These are phyloP conservation scores for Venusia cambrica DNA, from an alignment of 2,888 invertebrate species.

Conservation along the genomic window DNA sequence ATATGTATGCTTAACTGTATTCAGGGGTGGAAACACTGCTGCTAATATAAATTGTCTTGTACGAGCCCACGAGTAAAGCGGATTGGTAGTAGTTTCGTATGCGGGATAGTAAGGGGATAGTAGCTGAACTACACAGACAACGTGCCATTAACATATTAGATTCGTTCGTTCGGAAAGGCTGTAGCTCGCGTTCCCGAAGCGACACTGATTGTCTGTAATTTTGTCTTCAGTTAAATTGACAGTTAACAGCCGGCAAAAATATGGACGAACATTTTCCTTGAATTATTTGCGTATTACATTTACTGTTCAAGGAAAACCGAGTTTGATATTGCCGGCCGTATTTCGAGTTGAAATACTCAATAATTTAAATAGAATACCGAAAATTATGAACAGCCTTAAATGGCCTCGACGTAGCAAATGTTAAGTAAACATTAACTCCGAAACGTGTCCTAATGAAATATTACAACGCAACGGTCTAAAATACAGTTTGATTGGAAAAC, in stretches of 20 bases:
- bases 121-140: slow-evolving; percentile 41
- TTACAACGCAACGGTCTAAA: slow-evolving; percentile 28
- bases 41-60: no score
- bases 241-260: slow-evolving; percentile 25
- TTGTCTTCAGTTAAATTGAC: slow-evolving; percentile 32
- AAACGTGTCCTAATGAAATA: slow-evolving; percentile 30
- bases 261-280: slow-evolving; percentile 11
- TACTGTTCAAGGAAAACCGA: no score
- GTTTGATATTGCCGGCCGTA: no score
- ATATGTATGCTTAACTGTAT: no score
- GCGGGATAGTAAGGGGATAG: slow-evolving; percentile 2
- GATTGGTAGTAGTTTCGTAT: no score
- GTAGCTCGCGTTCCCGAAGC: slow-evolving; percentile 29
- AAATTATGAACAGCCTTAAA: no score
- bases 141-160: slow-evolving; percentile 47
- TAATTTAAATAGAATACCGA: no score
- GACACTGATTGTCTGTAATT: slow-evolving; percentile 30
- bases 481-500: slow-evolving; percentile 36
- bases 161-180: slow-evolving; percentile 35
- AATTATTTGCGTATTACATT: slow-evolving; percentile 4
- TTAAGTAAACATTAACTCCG: slow-evolving; percentile 22
- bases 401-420: slow-evolving; percentile 6
- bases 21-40: no score
- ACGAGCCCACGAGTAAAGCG: no score
- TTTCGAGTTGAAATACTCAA: no score